Base-by-base conservation (phyloP, 2,888 invertebrate species). In the Leucophenga maculata region DNA sequence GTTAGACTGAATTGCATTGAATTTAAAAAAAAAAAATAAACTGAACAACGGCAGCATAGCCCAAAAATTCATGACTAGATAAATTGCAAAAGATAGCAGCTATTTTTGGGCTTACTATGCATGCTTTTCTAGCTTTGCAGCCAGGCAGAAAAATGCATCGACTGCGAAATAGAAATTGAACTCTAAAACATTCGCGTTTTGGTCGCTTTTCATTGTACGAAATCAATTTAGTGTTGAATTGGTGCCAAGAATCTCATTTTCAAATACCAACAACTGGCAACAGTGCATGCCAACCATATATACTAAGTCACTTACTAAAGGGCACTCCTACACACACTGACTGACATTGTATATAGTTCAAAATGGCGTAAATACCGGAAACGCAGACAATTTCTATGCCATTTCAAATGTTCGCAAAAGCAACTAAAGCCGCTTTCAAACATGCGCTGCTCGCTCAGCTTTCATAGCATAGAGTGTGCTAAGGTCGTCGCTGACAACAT, bases 151-250 rank as follows among this genome's bases (percentile, higher is more conserved):
- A 46, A 59, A 68, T 22, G 64, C 18, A 26, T 66, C 18, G 65
- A n/a, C 8, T 18, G 22, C 52, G 39, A 32, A n/a, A 20, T 18
- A 50, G 48, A 60, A 39, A 32, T 32, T 26, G 60, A 8, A 32
- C 32, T n/a, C n/a, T 54, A 20, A 18, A 39, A 52, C 68, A 14
- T 32, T 50, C 69, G 64, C 70, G 67, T 64, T 31, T 46, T 32
- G 18, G 67, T 59, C 60, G 65, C 62, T 26, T 66, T 55, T 55
- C 64, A 81, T 86, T 86, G 85, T 85, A 83, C 80, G 79, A 86
- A 86, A 86, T 86, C 86, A 86, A 86, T 86, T 86, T 85, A 83
- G 82, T 83, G 83, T 86, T 86, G 87, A 86, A 86, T 83, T 85
- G 83, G 82, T 86, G 86, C 86, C 87, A 86, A 86, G 81, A 85